Percentiles rank a stretch among this genome's conserved stretches.
phyloP scores from a whole-genome alignment of 2,797 vertebrate species.

The Manis crassicaudata region DNA sequence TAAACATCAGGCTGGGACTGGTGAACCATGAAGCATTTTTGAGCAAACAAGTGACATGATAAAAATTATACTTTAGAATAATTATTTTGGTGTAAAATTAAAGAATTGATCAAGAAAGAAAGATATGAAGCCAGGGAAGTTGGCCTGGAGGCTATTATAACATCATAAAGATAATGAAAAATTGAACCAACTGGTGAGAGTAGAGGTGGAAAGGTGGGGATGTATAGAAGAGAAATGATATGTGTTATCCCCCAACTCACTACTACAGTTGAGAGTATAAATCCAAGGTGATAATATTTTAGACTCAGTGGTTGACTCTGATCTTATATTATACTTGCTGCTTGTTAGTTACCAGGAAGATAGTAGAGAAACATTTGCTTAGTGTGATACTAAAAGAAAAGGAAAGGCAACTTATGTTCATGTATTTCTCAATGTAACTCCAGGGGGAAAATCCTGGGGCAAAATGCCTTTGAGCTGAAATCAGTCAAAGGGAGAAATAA shows the following conservation, averaged over 20 bases:
- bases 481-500: too few relatives aligned
- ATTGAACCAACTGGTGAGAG: neutral
- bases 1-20: neutral
- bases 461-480: too few relatives aligned
- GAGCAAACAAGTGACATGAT: neutral
- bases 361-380: neutral
- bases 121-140: neutral
- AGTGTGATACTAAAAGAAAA: neutral
- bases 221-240: neutral
- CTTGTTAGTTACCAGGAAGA: neutral
- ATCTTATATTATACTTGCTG: neutral
- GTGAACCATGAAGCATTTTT: neutral
- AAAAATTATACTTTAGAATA: neutral
- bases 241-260: neutral
- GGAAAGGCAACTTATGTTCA: neutral
- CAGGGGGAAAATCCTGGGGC: too few relatives aligned
- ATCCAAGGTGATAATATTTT: neutral
- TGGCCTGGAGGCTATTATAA: neutral
- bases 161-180: neutral
- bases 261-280: neutral
- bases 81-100: neutral
- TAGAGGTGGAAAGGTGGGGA: neutral
- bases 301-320: neutral
- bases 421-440: neutral
- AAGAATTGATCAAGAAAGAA: neutral